phyloP scores from a whole-genome alignment of 2,113 vertebrate genomes.

The Oreocharis arfaki region DNA sequence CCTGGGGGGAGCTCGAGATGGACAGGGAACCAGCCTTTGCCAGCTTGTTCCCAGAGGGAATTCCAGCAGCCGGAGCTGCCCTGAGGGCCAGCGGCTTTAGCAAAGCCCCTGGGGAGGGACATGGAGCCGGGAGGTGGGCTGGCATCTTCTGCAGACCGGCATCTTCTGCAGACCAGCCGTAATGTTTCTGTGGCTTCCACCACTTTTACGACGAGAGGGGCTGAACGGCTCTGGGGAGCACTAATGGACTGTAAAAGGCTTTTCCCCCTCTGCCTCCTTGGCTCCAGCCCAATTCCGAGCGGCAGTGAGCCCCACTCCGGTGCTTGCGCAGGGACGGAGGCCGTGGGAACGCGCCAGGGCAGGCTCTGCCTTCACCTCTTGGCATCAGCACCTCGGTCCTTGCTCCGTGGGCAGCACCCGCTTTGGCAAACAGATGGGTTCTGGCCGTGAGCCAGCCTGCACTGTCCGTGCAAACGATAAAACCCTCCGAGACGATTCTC shows the following conservation, averaged over 20 bases:
- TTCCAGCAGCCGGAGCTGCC: background rate
- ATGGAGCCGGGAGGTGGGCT: background rate
- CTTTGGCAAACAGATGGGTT: background rate
- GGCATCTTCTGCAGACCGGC: background rate
- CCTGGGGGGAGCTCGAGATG: background rate
- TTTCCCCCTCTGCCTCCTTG: slow-evolving; percentile 35
- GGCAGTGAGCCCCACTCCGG: background rate
- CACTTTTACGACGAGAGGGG: slow-evolving; percentile 9
- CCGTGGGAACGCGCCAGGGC: background rate
- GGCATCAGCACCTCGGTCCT: background rate
- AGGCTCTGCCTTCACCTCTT: background rate
- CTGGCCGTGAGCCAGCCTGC: background rate
- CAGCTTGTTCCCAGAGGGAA: slow-evolving; percentile 15
- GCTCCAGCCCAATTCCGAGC: background rate
- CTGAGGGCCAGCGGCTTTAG: background rate
- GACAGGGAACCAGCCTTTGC: background rate
- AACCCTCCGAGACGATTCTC: background rate
- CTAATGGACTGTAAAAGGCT: slow-evolving; percentile 37
- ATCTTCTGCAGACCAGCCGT: background rate
- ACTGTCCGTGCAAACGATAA: background rate
- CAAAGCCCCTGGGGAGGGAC: background rate
- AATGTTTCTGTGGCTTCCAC: slow-evolving; percentile 29
- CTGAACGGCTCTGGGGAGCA: slow-evolving; percentile 10
- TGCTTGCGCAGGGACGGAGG: background rate
- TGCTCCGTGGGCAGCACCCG: background rate